phyloP scores from a whole-genome alignment of 2,113 vertebrate genomes.

The Glaucidium brasilianum region DNA sequence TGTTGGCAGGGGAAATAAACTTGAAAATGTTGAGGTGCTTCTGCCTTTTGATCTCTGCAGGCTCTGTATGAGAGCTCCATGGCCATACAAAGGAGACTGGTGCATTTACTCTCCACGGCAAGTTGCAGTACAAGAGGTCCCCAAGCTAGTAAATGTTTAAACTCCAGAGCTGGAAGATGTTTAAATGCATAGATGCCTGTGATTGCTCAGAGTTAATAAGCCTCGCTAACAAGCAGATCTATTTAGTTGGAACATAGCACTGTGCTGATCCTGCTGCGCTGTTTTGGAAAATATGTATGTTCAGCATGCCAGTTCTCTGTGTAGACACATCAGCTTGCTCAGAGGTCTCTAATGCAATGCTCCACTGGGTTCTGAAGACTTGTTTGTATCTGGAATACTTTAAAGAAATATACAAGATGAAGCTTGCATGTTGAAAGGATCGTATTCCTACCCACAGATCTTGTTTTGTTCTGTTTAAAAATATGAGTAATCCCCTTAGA shows the following conservation, averaged over 20 bases:
- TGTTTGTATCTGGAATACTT: background rate
- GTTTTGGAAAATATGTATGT: background rate
- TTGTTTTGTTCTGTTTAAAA: background rate
- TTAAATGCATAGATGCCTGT: background rate
- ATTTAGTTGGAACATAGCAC: background rate
- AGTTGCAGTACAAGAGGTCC: background rate
- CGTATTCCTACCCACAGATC: background rate
- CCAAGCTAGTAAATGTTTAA: background rate
- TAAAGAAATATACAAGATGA: background rate
- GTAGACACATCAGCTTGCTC: background rate
- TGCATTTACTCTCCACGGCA: background rate
- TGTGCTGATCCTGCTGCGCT: background rate
- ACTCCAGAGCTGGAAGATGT: background rate
- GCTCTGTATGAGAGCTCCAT: background rate
- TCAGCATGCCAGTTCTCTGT: background rate
- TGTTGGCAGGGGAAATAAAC: background rate
- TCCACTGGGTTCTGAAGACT: background rate
- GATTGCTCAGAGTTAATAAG: background rate
- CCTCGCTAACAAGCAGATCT: background rate
- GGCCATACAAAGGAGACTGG: accelerated
- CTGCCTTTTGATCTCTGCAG: background rate
- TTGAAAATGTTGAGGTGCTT: background rate
- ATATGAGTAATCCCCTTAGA: background rate
- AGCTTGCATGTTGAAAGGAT: background rate
- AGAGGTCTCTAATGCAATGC: background rate